Base-by-base conservation (phyloP, 2,888 invertebrate species). In the Taenaris catops region DNA sequence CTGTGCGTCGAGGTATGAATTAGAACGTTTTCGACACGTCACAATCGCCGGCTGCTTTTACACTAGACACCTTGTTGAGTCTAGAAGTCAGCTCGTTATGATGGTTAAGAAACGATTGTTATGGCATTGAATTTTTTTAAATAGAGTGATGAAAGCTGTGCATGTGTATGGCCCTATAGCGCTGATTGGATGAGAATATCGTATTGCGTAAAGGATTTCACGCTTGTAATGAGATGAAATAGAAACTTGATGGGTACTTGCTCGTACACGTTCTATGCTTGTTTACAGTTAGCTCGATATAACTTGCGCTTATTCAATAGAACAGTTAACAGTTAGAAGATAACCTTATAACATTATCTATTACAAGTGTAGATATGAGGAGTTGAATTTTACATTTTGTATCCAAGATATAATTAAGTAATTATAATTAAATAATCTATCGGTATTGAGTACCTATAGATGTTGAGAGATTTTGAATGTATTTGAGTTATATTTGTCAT, bases 1-100 rank as follows among this genome's bases (percentile, higher is more conserved):
- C 24, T 14, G 3, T 24, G 3, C 6, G 4, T 4, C 8, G 3
- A 8, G 1, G 3, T 17, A 8, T 20, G 3, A 3, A 18, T 33
- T 32, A 26, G n/a, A 25, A 19, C 29, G 21, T 40, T 37, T 25
- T 20, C 3, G 6, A 4, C 17, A 18, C n/a, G 12, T 25, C 8
- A 8, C 2, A 3, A 6, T 14, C 19, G 41, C 33, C 40, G 46
- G 44, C 46, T 55, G 49, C 51, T 51, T 54, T 63, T 68, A 60
- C 63, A 78, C 63, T 67, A 75, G 72, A 79, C 71, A 78, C 75
- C 70, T 73, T 74, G 79, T 79, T 79, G 70, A 74, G 72, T 70
- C 75, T 74, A 70, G 68, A 62, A 66, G 63, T 67, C 53, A 58
- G 61, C 55, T 58, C 63, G 69, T 67, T 41, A 41, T 62, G 60